Percentiles rank a stretch among this genome's conserved stretches.
Evolutionary conservation across 92 coral and sea anemone genomes (phyloP).

Genomic region (Desmophyllum pertusum): DNA sequence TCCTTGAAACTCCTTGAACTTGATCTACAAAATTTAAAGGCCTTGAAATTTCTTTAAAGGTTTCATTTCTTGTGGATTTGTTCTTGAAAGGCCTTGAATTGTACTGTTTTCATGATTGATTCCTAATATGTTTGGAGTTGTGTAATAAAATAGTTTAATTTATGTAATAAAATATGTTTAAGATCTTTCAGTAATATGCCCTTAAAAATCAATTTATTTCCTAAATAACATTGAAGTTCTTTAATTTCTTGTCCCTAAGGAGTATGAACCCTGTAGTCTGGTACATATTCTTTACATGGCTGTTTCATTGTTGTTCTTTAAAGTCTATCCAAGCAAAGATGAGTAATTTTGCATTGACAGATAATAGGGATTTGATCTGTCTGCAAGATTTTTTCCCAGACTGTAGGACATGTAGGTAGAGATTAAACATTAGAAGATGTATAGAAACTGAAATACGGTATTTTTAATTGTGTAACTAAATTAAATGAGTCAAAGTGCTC

Average conservation of each 20-base stretch:
- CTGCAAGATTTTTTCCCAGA: neutral
- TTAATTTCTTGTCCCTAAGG: no score
- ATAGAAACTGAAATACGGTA: neutral
- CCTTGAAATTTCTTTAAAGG: neutral
- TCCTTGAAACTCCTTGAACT: neutral
- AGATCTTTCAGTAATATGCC: neutral
- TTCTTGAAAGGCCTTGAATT: neutral
- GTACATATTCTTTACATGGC: neutral
- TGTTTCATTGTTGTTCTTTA: neutral
- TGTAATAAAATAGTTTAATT: neutral
- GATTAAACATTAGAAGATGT: neutral
- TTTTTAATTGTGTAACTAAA: slow-evolving; percentile 1
- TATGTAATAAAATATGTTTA: neutral
- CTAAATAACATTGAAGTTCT: neutral
- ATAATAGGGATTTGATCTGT: no score
- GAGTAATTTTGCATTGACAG: neutral
- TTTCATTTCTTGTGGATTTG: neutral
- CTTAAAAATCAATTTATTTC: neutral
- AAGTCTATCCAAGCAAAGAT: neutral
- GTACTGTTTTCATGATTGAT: neutral
- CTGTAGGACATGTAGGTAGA: neutral
- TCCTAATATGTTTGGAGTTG: neutral
- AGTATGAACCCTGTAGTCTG: neutral
- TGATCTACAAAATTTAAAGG: neutral
- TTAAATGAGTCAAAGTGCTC: neutral